These are phyloP conservation scores for Melanotaenia nigrans DNA, from an alignment of 2,797 vertebrate genomes.

Conservation along the genomic window DNA sequence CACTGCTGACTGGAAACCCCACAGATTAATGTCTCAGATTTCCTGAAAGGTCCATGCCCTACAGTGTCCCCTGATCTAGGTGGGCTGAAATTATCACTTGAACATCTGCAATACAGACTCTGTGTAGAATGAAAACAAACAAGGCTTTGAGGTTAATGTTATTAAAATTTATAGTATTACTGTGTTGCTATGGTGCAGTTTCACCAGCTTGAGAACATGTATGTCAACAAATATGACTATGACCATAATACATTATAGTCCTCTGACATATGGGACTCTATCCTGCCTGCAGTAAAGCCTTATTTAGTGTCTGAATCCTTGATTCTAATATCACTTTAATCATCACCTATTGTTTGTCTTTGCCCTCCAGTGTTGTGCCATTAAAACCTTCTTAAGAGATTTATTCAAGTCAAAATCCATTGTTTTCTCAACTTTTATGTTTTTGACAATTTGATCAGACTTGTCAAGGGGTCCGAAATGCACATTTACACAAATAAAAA, in stretches of 20 bases:
- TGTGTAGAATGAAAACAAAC: background rate
- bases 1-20: conserved; percentile 6
- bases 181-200: conserved; percentile 38
- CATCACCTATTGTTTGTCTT: no score
- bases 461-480: background rate
- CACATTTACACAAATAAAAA: background rate
- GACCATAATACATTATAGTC: conserved; percentile 14
- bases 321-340: background rate
- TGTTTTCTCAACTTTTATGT: background rate
- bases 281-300: conserved; percentile 5
- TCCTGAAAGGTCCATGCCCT: background rate
- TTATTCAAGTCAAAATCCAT: background rate
- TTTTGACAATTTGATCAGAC: background rate
- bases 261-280: conserved; percentile 8
- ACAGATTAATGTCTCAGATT: conserved; percentile 3
- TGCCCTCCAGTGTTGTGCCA: no score
- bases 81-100: background rate
- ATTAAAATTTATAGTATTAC: conserved; percentile 28
- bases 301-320: conserved; percentile 2
- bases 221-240: conserved; percentile 35
- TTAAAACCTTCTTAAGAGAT: background rate
- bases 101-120: background rate
- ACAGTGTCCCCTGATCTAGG: background rate
- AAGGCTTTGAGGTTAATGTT: background rate
- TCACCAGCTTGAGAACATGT: conserved; percentile 1